A percentile compares a stretch with the other conserved stretches of the same genome.
phyloP scores from a whole-genome alignment of 2,797 vertebrate genomes.

The Myripristis murdjan region DNA sequence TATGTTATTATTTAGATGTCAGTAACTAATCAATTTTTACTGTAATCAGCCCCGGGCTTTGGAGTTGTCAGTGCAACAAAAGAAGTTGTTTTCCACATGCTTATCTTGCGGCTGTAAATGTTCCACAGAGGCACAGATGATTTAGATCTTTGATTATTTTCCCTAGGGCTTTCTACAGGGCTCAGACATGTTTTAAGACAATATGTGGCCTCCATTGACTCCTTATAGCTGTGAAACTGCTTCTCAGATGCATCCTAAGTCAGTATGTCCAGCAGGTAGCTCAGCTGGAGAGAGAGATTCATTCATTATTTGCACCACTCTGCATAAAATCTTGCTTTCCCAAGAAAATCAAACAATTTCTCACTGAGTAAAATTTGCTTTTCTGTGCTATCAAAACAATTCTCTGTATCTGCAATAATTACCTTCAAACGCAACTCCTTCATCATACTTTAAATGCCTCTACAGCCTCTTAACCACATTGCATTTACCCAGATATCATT shows the following conservation, averaged over 20 bases:
- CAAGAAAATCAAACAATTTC: too few relatives aligned
- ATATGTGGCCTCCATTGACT: too few relatives aligned
- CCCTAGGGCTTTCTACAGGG: background rate
- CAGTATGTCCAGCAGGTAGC: too few relatives aligned
- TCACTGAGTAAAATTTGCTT: too few relatives aligned
- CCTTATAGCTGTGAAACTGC: background rate
- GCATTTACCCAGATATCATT: background rate
- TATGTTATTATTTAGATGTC: too few relatives aligned
- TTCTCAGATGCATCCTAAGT: too few relatives aligned
- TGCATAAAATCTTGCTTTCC: too few relatives aligned
- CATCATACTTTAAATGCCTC: background rate
- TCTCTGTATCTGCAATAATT: background rate
- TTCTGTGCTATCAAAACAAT: too few relatives aligned
- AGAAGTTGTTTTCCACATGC: background rate
- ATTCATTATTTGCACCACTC: too few relatives aligned
- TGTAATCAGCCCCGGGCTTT: background rate
- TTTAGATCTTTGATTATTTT: background rate
- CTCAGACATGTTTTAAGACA: background rate
- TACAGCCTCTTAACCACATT: background rate
- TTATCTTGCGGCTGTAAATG: background rate
- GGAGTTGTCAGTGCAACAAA: too few relatives aligned
- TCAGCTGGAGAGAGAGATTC: too few relatives aligned
- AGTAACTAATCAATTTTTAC: too few relatives aligned
- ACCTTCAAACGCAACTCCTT: background rate
- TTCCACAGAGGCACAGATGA: background rate